A percentile compares a stretch with the other conserved stretches of the same genome.
phyloP scores from a whole-genome alignment of 2,888 invertebrate genomes.

The Sipunculus nudus region DNA sequence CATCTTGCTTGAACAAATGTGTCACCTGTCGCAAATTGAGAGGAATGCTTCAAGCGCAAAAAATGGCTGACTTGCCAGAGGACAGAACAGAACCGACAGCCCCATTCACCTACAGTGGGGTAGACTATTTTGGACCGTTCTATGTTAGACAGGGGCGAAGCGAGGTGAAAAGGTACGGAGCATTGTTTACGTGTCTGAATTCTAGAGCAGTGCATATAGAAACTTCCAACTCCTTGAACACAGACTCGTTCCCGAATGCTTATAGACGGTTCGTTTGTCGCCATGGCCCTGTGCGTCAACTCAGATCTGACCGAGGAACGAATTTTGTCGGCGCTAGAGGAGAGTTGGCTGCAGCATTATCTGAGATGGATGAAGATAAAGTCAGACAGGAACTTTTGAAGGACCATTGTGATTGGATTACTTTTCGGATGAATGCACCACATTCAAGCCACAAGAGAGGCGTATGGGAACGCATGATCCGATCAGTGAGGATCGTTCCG shows the following conservation, averaged over 20 bases:
- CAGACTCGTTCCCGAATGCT: conserved; percentile 13
- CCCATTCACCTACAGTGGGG: conserved; percentile 15
- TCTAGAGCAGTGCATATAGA: conserved; percentile 48
- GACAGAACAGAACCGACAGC: conserved; percentile 13
- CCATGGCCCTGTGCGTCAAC: conserved; percentile 7
- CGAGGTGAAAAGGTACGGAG: conserved; percentile 9
- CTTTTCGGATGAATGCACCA: conserved; percentile 35
- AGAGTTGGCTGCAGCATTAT: conserved; percentile 22
- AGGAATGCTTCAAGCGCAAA: conserved; percentile 8
- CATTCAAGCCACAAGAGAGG: conserved; percentile 43
- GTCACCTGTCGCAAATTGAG: conserved; percentile 12
- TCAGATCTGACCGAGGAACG: conserved; percentile 11
- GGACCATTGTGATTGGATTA: conserved; percentile 21
- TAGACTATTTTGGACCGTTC: conserved; percentile 22
- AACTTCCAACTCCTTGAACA: conserved; percentile 1
- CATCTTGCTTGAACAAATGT: conserved; percentile 8
- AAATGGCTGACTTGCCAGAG: conserved; percentile 28
- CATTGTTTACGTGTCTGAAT: conserved; percentile 7
- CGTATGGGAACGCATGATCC: conserved; percentile 44
- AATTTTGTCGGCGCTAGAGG: conserved; percentile 37
- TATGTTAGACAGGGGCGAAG: conserved; percentile 2
- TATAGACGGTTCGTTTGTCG: conserved; percentile 4
- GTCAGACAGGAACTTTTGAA: conserved; percentile 17
- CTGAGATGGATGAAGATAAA: conserved; percentile 17
- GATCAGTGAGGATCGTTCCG: conserved; percentile 34